These are phyloP conservation scores for Meliscaeva auricollis DNA, from an alignment of 2,888 invertebrate genomes.

Conservation along the genomic window DNA sequence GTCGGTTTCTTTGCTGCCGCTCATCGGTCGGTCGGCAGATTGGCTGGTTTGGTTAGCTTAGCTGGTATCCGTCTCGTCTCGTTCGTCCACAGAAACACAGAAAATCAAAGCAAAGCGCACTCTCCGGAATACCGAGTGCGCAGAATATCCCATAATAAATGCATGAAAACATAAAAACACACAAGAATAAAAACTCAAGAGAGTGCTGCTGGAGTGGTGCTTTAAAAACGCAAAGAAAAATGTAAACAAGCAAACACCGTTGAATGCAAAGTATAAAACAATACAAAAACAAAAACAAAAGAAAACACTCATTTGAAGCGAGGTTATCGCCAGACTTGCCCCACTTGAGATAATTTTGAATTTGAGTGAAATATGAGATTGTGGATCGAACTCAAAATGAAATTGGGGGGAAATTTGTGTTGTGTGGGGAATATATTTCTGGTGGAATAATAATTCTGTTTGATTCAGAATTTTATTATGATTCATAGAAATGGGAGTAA, in stretches of 20 bases:
- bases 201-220: conserved; percentile 41
- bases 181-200: conserved; percentile 54
- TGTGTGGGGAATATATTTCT: conserved; percentile 17
- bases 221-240: conserved; percentile 41
- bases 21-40: conserved; percentile 13
- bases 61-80: conserved; percentile 22
- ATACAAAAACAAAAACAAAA: conserved; percentile 21
- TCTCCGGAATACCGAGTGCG: conserved; percentile 35
- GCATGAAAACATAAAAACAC: conserved; percentile 10
- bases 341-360: conserved; percentile 58
- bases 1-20: background rate
- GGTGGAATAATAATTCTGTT: background rate
- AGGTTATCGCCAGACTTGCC: conserved; percentile 57
- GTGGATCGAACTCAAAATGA: conserved; percentile 53
- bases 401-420: conserved; percentile 33
- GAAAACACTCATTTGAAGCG: conserved; percentile 47
- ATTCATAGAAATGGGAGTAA: background rate
- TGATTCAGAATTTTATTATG: background rate
- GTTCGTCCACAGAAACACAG: conserved; percentile 36
- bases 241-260: conserved; percentile 69
- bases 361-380: conserved; percentile 58
- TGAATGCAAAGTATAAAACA: conserved; percentile 42
- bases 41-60: background rate
- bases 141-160: conserved; percentile 35
- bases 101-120: conserved; percentile 46